phyloP scores from a whole-genome alignment of 1,140 invertebrate species.

The Microplitis mediator region DNA sequence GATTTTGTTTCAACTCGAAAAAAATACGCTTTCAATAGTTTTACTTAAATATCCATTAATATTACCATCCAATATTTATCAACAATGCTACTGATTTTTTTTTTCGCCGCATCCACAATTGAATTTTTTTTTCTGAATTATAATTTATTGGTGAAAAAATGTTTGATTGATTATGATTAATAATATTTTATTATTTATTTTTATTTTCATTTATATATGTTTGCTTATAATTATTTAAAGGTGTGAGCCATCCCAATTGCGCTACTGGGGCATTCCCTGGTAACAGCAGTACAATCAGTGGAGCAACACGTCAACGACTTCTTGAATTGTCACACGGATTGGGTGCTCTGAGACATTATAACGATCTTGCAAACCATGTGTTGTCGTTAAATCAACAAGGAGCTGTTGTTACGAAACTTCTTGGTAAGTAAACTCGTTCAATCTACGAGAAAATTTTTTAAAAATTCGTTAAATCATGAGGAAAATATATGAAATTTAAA shows the following conservation, averaged over 20 bases:
- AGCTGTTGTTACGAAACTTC: constrained; percentile 73
- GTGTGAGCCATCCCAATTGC: constrained; percentile 55
- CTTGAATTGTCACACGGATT: constrained; percentile 69
- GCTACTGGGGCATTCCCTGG: constrained; percentile 50
- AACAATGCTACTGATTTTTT: constrained; percentile 3
- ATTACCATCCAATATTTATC: too few relatives aligned
- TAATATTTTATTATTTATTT: too few relatives aligned
- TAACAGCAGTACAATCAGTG: constrained; percentile 36
- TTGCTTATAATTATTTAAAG: constrained; percentile 33
- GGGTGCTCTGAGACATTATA: constrained; percentile 70
- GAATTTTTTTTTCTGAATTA: too few relatives aligned
- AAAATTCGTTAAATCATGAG: too few relatives aligned
- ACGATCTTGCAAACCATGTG: constrained; percentile 73
- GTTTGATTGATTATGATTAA: too few relatives aligned
- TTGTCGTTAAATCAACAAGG: constrained; percentile 71
- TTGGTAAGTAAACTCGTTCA: constrained; percentile 58
- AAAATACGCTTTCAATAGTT: too few relatives aligned
- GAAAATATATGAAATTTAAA: too few relatives aligned
- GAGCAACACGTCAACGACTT: constrained; percentile 61
- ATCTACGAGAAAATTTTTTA: too few relatives aligned
- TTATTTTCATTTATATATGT: constrained; percentile 2
- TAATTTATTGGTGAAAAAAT: too few relatives aligned
- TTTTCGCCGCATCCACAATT: too few relatives aligned
- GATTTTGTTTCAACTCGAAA: too few relatives aligned
- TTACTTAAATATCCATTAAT: too few relatives aligned